Conservation (phyloP, 2,888 invertebrate genomes). For the Trichopoda pennipes region DNA sequence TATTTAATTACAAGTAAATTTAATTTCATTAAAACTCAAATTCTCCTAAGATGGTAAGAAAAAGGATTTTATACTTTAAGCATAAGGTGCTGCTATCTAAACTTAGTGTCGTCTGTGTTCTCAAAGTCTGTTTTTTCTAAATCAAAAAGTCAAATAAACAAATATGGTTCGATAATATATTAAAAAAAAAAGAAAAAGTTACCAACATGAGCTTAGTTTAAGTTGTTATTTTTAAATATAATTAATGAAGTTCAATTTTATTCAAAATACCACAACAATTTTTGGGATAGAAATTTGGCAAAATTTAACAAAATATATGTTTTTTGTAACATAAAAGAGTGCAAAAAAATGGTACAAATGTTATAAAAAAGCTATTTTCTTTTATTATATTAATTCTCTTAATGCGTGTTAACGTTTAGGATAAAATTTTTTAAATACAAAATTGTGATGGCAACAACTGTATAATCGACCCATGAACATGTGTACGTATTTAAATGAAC, state of each 20-base stretch:
- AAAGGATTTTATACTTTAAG: neutral
- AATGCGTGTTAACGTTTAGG: too few relatives aligned
- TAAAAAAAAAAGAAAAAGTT: neutral
- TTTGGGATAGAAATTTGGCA: neutral
- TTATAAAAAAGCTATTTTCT: too few relatives aligned
- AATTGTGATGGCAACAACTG: too few relatives aligned
- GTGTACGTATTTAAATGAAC: too few relatives aligned
- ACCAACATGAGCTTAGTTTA: too few relatives aligned
- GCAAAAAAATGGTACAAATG: too few relatives aligned
- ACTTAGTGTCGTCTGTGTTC: neutral
- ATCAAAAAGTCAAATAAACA: slow-evolving; percentile 39
- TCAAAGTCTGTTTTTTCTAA: neutral
- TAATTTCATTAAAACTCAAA: slow-evolving; percentile 40
- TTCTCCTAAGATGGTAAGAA: slow-evolving; percentile 1
- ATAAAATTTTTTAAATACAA: too few relatives aligned
- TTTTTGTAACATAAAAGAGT: too few relatives aligned
- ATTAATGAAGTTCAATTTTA: neutral
- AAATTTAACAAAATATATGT: too few relatives aligned
- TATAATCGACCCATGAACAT: too few relatives aligned
- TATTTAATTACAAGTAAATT: slow-evolving; percentile 57
- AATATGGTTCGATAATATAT: slow-evolving; percentile 19
- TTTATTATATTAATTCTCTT: too few relatives aligned
- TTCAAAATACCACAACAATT: slow-evolving; percentile 13
- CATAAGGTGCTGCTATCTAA: neutral
- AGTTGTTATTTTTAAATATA: too few relatives aligned